Conservation (phyloP, 1,140 invertebrate genomes). For the Drosophila erecta region DNA sequence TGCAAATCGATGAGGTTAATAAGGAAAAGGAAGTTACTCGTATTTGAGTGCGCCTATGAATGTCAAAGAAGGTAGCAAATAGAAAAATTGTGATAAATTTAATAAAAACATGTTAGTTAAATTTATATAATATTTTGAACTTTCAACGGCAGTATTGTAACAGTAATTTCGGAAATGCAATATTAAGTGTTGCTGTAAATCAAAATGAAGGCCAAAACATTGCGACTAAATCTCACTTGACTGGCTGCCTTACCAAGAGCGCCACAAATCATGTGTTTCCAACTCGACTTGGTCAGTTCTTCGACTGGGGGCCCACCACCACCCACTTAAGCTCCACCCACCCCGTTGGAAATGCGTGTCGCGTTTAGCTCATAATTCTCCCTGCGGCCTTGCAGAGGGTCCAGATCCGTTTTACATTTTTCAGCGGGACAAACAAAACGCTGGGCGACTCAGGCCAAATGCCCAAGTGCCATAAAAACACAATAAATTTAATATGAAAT, state of each 20-base stretch:
- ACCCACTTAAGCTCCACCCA: background rate
- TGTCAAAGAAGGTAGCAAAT: constrained; percentile 22
- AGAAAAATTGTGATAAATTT: constrained; percentile 73
- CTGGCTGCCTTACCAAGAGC: constrained; percentile 51
- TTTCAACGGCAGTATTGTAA: background rate
- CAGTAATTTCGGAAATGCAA: background rate
- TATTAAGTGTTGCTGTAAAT: constrained; percentile 19
- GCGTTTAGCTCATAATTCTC: constrained; percentile 77
- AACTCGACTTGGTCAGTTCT: constrained; percentile 6
- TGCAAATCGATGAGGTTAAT: constrained; percentile 64
- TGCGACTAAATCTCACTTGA: constrained; percentile 42
- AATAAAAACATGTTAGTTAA: constrained; percentile 59
- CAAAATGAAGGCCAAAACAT: constrained; percentile 19
- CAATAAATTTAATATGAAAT: constrained; percentile 70
- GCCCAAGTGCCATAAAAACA: constrained; percentile 78
- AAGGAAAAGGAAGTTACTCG: constrained; percentile 30
- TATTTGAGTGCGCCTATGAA: constrained; percentile 9
- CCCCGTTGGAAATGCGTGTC: constrained; percentile 44
- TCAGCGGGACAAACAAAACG: constrained; percentile 62
- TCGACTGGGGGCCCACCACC: background rate
- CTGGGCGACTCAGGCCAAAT: constrained; percentile 55
- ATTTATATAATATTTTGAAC: background rate
- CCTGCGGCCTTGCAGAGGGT: constrained; percentile 23
- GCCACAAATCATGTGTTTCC: constrained; percentile 63
- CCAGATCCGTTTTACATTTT: constrained; percentile 67